Conservation (phyloP, 2,888 invertebrate species). For the Mesorhabditis spiculigera region DNA sequence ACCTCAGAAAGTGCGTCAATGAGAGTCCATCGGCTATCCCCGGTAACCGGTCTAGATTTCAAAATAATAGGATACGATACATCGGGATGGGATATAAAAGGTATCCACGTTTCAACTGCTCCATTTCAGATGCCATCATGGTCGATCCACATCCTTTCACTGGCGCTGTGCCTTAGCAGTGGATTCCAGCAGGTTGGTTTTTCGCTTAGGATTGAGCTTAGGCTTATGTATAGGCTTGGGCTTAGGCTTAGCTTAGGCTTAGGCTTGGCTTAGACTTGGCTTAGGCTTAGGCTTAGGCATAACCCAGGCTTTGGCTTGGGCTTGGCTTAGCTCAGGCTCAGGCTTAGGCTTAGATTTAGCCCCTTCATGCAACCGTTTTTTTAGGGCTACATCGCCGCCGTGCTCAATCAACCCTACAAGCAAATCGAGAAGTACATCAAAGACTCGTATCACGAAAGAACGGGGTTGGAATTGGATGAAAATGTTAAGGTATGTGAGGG, state of each 20-base stretch:
- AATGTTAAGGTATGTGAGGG: conserved; percentile 12
- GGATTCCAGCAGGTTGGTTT: conserved; percentile 16
- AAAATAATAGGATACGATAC: neutral
- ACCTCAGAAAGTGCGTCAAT: neutral
- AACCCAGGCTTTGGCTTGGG: neutral
- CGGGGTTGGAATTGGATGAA: conserved; percentile 8
- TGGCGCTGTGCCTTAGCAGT: conserved; percentile 17
- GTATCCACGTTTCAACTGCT: neutral
- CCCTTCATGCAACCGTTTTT: too few relatives aligned
- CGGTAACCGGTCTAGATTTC: neutral
- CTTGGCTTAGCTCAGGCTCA: neutral
- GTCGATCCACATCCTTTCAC: conserved; percentile 17
- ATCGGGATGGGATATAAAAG: neutral
- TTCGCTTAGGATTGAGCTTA: too few relatives aligned
- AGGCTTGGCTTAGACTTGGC: too few relatives aligned
- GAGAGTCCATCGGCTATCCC: neutral
- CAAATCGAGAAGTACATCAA: conserved; percentile 19
- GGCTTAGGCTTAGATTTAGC: neutral
- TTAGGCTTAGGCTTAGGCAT: neutral
- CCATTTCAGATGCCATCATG: conserved; percentile 12
- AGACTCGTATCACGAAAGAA: conserved; percentile 14
- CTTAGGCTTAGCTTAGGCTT: too few relatives aligned
- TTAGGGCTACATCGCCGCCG: conserved; percentile 17
- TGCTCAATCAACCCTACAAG: conserved; percentile 19
- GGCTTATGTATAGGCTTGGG: too few relatives aligned